A percentile compares a stretch with the other conserved stretches of the same genome.
Evolutionary conservation across 2,113 vertebrate species (phyloP).

Genomic region (Corynorhinus townsendii): DNA sequence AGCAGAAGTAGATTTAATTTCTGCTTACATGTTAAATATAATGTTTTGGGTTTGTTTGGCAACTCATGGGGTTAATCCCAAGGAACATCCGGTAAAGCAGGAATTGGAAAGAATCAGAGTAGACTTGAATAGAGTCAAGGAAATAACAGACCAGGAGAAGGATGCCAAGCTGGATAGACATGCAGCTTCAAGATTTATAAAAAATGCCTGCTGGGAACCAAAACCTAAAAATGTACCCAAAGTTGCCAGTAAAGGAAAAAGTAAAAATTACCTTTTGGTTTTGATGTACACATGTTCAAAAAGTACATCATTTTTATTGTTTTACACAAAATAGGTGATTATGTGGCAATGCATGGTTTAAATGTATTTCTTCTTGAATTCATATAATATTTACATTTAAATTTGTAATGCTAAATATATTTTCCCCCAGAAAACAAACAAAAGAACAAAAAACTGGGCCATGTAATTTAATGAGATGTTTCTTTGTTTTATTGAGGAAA

Average conservation of each 20-base stretch:
- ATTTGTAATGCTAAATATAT: background rate
- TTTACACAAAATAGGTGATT: background rate
- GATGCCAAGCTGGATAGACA: slow-evolving; percentile 64
- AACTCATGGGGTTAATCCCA: slow-evolving; percentile 94
- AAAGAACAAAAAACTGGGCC: background rate
- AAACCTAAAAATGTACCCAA: background rate
- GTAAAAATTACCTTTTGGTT: background rate
- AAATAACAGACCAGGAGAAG: slow-evolving; percentile 93
- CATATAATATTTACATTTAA: background rate
- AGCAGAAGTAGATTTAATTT: slow-evolving; percentile 95
- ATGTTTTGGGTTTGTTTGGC: slow-evolving; percentile 97
- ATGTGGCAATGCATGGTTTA: background rate
- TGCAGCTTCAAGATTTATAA: background rate
- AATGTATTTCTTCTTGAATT: background rate
- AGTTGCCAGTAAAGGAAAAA: background rate
- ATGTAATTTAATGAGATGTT: background rate
- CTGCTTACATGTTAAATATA: slow-evolving; percentile 92
- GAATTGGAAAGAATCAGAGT: slow-evolving; percentile 94
- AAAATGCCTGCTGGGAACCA: background rate
- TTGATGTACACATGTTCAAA: background rate
- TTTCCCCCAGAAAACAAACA: background rate
- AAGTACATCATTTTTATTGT: background rate
- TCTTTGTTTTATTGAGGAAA: slow-evolving; percentile 22
- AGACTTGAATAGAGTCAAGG: slow-evolving; percentile 95
- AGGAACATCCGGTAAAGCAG: slow-evolving; percentile 95